Conservation (phyloP, 2,113 vertebrate species). For the Platycercus adscitus region DNA sequence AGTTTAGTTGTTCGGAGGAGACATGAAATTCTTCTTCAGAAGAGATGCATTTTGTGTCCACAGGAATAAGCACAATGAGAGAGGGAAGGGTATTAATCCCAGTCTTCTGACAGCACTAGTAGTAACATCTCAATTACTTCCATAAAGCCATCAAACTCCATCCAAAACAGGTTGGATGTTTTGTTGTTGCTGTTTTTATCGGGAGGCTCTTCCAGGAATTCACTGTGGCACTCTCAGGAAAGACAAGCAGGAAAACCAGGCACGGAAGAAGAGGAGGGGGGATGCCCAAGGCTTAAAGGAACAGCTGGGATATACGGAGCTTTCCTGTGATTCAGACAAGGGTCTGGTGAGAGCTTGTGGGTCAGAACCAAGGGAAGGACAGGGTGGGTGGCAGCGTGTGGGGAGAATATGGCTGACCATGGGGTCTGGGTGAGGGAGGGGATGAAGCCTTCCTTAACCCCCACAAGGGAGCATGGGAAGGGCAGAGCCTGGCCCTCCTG, state of each 20-base stretch:
- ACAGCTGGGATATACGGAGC: not conserved
- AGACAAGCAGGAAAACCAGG: not conserved
- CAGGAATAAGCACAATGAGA: not conserved
- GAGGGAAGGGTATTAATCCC: not conserved
- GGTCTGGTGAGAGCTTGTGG: not conserved
- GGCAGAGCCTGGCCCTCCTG: not conserved
- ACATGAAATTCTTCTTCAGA: not conserved
- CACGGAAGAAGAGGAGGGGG: not conserved
- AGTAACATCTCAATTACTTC: not conserved
- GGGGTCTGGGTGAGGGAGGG: not conserved
- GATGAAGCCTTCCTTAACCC: not conserved
- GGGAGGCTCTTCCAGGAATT: not conserved
- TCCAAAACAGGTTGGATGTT: not conserved
- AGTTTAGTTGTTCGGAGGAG: not conserved
- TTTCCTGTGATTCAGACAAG: not conserved
- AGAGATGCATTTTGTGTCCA: not conserved
- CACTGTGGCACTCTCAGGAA: not conserved
- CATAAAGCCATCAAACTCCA: not conserved
- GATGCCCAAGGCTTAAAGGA: not conserved
- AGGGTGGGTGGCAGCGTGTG: not conserved
- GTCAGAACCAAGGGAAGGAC: not conserved
- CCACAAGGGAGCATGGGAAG: rapidly evolving
- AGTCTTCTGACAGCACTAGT: not conserved
- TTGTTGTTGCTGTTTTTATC: not conserved
- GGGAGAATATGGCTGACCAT: not conserved